A percentile compares a stretch with the other conserved stretches of the same genome.
phyloP scores from a whole-genome alignment of 2,113 vertebrate species.

The Rhinopomastus cyanomelas region DNA sequence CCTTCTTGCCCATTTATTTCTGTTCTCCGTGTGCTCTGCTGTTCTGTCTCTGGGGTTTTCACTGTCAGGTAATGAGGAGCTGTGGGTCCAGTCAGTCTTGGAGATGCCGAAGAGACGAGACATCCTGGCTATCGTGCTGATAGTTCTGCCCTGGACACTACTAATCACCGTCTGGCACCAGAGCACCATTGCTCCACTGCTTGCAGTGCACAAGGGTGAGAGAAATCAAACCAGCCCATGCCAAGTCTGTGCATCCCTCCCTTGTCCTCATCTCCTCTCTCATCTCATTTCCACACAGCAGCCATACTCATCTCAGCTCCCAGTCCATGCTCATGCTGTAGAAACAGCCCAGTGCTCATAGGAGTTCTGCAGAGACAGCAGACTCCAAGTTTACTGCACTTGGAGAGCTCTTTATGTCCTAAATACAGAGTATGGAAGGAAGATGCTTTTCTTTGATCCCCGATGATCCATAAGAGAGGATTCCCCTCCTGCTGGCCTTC shows the following conservation, averaged over 20 bases:
- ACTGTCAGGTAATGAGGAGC: slow-evolving; percentile 94
- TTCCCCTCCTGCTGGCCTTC: not conserved
- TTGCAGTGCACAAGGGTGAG: slow-evolving; percentile 96
- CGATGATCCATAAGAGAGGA: not conserved
- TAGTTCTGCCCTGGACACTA: slow-evolving; percentile 98
- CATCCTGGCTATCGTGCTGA: slow-evolving; percentile 98
- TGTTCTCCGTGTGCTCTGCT: slow-evolving; percentile 77
- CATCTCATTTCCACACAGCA: slow-evolving; percentile 48
- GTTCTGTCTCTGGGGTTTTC: slow-evolving; percentile 76
- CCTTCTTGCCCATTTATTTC: slow-evolving; percentile 75
- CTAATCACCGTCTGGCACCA: slow-evolving; percentile 99
- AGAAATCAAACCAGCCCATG: slow-evolving; percentile 34
- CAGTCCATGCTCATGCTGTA: slow-evolving; percentile 13
- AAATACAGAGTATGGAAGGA: not conserved
- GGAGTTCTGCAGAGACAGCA: not conserved
- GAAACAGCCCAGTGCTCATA: not conserved
- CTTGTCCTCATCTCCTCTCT: slow-evolving; percentile 37
- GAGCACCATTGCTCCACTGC: slow-evolving; percentile 92
- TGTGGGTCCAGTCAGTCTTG: slow-evolving; percentile 92
- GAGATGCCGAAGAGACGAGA: slow-evolving; percentile 99
- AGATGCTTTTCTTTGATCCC: not conserved
- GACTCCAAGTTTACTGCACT: not conserved
- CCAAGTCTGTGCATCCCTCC: slow-evolving; percentile 13
- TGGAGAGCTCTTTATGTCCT: not conserved
- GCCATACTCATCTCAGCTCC: slow-evolving; percentile 56